Conservation (phyloP, 2,113 vertebrate species). For the Chitala chitala region DNA sequence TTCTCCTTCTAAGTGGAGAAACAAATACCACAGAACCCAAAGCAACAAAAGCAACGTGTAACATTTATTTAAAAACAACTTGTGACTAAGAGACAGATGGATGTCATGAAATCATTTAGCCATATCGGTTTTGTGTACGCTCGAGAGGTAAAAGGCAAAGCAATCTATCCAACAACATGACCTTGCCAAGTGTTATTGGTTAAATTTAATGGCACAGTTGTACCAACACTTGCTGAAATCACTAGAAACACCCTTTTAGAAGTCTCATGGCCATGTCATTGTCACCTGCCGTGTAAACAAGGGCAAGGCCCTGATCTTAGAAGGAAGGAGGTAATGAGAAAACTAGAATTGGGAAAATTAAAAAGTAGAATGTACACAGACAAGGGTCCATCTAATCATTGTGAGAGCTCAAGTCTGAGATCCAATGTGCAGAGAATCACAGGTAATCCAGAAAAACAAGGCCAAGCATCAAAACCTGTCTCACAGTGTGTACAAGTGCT, state of each 20-base stretch:
- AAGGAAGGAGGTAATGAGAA: neutral
- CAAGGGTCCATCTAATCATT: neutral
- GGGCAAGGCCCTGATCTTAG: neutral
- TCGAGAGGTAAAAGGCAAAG: neutral
- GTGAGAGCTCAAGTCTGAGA: neutral
- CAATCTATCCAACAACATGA: neutral
- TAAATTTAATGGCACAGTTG: neutral
- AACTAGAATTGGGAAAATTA: neutral
- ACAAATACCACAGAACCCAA: neutral
- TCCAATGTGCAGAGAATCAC: neutral
- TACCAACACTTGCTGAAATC: neutral
- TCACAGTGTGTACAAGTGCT: neutral
- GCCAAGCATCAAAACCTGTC: neutral
- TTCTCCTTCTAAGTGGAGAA: neutral
- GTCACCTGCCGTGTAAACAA: neutral
- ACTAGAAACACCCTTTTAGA: neutral
- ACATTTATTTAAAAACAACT: neutral
- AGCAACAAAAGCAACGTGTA: neutral
- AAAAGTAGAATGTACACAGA: no score
- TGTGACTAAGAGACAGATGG: neutral
- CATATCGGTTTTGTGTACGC: neutral
- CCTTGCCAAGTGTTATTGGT: neutral
- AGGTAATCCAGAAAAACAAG: slow-evolving; percentile 12
- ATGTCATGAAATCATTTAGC: neutral
- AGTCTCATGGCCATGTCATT: neutral